Evolutionary conservation across 1,140 invertebrate genomes (phyloP).

Genomic region (Spodoptera frugiperda): DNA sequence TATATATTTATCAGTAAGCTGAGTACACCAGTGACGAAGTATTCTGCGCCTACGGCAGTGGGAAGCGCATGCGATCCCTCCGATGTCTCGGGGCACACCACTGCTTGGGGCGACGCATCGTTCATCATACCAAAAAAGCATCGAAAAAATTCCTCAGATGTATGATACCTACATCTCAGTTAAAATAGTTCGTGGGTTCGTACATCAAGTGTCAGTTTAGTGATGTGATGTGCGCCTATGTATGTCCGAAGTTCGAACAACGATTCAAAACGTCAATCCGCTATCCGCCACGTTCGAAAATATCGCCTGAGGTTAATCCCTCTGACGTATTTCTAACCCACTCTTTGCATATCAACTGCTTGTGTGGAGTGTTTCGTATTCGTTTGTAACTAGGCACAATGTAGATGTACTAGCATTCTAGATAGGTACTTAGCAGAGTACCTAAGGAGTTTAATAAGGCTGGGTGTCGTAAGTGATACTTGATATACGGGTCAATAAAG

Average conservation of each 20-base stretch:
- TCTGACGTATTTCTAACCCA: neutral
- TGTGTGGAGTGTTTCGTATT: no score
- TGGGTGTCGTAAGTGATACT: slow-evolving; percentile 23
- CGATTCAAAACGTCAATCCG: neutral
- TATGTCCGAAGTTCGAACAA: no score
- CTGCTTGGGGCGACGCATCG: neutral
- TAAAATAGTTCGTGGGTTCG: no score
- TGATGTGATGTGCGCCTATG: no score
- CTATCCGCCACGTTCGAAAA: neutral
- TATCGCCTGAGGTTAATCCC: neutral
- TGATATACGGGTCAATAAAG: slow-evolving; percentile 27
- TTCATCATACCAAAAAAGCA: neutral
- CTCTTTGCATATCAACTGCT: neutral
- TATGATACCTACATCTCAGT: no score
- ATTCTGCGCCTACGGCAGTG: neutral
- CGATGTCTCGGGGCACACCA: neutral
- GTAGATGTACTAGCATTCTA: no score
- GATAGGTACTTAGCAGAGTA: no score
- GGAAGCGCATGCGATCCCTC: neutral
- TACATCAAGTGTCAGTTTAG: no score
- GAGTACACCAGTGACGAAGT: neutral
- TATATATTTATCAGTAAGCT: neutral
- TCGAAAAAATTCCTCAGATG: no score
- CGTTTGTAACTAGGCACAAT: no score
- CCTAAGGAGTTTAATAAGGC: neutral